A percentile compares a stretch with the other conserved stretches of the same genome.
Conservation (phyloP, 2,888 invertebrate genomes). For the Rhamphomyia laevipes region DNA sequence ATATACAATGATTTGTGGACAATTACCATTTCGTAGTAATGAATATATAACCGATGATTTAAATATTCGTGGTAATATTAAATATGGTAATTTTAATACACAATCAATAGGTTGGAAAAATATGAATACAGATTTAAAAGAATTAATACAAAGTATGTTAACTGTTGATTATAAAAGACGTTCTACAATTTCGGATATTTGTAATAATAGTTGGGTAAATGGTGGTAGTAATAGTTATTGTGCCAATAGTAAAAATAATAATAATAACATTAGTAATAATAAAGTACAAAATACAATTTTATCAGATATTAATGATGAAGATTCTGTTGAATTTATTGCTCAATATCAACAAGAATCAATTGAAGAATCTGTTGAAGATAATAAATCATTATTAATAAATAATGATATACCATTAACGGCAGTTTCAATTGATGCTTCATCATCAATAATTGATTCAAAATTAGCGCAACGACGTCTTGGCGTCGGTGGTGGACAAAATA, state of each 20-base stretch:
- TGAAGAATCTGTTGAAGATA: no score
- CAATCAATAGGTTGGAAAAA: conserved; percentile 2
- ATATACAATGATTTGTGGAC: conserved; percentile 61
- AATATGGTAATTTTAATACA: background rate
- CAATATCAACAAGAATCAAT: background rate
- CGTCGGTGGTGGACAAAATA: no score
- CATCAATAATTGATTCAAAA: background rate
- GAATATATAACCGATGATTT: conserved; percentile 17
- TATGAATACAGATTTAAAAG: conserved; percentile 3
- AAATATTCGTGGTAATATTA: conserved; percentile 5
- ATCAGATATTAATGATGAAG: background rate
- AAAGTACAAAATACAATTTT: no score
- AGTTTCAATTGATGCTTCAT: background rate
- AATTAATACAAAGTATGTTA: conserved; percentile 3
- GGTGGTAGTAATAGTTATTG: background rate
- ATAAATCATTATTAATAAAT: background rate
- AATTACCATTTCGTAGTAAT: conserved; percentile 58
- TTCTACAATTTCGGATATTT: conserved; percentile 3
- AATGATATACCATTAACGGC: background rate
- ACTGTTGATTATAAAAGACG: conserved; percentile 2
- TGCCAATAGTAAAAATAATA: no score
- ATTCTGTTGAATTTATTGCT: background rate
- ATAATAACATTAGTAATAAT: no score
- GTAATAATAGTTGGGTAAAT: background rate
- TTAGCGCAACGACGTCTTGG: background rate